Evolutionary conservation across 2,113 vertebrate genomes (phyloP), one percentile per base, ranked within the genome.

Genomic region (Brachypodius melanocephalos): DNA sequence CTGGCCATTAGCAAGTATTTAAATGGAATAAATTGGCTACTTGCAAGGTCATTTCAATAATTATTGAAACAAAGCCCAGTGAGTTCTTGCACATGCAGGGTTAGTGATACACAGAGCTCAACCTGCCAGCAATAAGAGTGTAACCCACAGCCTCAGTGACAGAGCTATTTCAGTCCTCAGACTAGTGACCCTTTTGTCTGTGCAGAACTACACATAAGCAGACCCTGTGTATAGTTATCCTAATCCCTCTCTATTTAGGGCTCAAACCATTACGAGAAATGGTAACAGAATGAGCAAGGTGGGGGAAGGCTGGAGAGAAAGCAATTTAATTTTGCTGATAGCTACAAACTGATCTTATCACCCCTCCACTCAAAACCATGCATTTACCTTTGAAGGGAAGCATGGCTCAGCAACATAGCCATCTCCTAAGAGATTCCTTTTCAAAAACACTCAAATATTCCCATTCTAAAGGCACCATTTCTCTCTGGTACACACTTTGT

Each of bases 11-110:
- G 48, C 17, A 83, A 92, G 36, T 32, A 62, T 88, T 86, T 78
- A 92, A 93, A 86, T 94, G 90, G 79, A 96, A 82, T 76, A 93
- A 88, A 93, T 82, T 90, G 48, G 28, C 87, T 67, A 17, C 49
- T 32, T 45, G 9, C 43, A 89, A 85, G 58, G 88, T 75, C 38
- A 52, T 72, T 80, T 77, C 63, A 86, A 59, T 51, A 59, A 93
- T 81, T 95, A 93, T 75, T 81, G 38, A 73, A 62, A 43, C 62
- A 91, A 86, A 95, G 89, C 38, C 51, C 49, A 14, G 55, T 14
- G 62, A 90, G 22, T 45, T 94, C 20, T 36, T 3, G 1, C 25
- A 48, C 29, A 46, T 36, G 34, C 10, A 45, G 34, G n/a, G 48
- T 63, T 74, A 92, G 69, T 3, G 25, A 32, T 32, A 55, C 34